Conservation (phyloP, 1,140 invertebrate species). For the Drosophila sucinea region DNA sequence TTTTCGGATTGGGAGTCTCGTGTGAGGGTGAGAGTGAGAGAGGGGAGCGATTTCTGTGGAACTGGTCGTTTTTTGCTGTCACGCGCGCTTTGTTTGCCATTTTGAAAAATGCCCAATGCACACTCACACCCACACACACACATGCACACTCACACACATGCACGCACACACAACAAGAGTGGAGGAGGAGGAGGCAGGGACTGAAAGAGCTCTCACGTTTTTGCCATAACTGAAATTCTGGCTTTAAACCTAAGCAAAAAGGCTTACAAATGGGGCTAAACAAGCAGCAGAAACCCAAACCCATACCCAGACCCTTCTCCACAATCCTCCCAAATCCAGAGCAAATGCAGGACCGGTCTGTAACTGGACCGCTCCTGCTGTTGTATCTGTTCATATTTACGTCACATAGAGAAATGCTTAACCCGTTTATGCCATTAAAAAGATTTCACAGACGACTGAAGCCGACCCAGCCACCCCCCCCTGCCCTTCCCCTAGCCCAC, state of each 20-base stretch:
- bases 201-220: conserved; percentile 28
- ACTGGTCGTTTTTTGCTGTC: conserved; percentile 55
- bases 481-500: background rate
- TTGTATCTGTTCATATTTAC: conserved; percentile 47
- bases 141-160: conserved; percentile 5
- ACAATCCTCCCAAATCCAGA: background rate
- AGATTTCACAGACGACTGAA: conserved; percentile 53
- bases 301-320: background rate
- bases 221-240: conserved; percentile 49
- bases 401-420: conserved; percentile 56
- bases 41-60: conserved; percentile 43
- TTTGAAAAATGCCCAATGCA: conserved; percentile 58
- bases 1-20: conserved; percentile 25
- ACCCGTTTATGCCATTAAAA: conserved; percentile 61
- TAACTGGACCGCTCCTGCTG: background rate
- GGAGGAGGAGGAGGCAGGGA: background rate
- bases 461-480: background rate
- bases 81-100: conserved; percentile 60
- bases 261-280: conserved; percentile 24
- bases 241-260: conserved; percentile 39
- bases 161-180: conserved; percentile 11
- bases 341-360: background rate
- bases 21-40: background rate
- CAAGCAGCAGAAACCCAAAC: conserved; percentile 7
- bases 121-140: conserved; percentile 12